Percentiles rank a stretch among this genome's conserved stretches.
Conservation (phyloP, 2,113 vertebrate genomes). For the Gopherus flavomarginatus region DNA sequence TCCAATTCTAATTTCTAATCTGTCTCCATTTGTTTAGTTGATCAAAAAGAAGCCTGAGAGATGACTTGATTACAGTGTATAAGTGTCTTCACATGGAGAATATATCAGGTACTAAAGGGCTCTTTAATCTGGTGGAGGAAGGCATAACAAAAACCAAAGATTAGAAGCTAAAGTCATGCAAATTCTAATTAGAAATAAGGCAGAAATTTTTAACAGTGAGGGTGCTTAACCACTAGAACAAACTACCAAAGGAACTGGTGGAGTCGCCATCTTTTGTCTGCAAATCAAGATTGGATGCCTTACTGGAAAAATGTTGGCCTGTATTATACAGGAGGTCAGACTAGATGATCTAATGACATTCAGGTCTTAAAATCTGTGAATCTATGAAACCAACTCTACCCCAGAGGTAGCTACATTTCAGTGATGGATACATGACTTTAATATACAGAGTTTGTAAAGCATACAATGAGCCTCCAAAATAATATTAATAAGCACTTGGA, state of each 20-base stretch:
- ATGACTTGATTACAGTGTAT: background rate
- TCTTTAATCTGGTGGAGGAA: background rate
- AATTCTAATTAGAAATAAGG: background rate
- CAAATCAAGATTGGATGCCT: background rate
- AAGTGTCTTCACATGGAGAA: background rate
- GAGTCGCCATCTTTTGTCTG: background rate
- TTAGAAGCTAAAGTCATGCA: background rate
- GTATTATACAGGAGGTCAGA: background rate
- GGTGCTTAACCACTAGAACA: background rate
- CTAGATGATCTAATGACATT: background rate
- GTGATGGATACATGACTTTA: background rate
- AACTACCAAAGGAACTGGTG: background rate
- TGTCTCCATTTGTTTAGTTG: background rate
- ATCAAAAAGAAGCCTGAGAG: background rate
- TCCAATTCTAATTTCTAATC: constrained; percentile 46
- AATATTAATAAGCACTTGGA: background rate
- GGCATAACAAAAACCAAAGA: background rate
- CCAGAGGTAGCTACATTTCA: background rate
- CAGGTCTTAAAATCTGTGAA: background rate
- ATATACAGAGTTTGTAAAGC: background rate
- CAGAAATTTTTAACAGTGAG: background rate
- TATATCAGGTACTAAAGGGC: no score
- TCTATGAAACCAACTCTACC: background rate
- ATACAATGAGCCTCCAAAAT: background rate
- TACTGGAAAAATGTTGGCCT: background rate